phyloP scores from a whole-genome alignment of 2,113 vertebrate species.

The Dolichallabes microphthalmus region DNA sequence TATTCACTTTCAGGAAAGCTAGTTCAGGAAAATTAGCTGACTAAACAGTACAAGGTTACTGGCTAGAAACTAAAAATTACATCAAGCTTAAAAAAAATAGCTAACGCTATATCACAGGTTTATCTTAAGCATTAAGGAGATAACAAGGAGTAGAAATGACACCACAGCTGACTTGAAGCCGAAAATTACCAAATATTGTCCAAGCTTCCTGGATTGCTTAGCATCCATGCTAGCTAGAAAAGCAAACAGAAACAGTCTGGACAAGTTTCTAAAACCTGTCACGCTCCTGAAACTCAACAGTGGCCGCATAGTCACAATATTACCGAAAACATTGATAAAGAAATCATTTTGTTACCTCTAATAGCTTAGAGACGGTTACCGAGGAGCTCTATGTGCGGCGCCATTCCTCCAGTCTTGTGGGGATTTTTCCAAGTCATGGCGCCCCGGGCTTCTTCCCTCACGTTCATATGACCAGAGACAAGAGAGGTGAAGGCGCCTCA shows the following conservation, averaged over 20 bases:
- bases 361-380: conserved; percentile 6
- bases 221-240: conserved; percentile 7
- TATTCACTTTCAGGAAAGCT: not conserved
- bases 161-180: not conserved
- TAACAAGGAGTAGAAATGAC: not conserved
- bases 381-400: conserved; percentile 5
- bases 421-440: conserved; percentile 46
- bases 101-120: not conserved
- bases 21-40: not conserved
- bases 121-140: not conserved
- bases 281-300: not conserved
- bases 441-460: conserved; percentile 49
- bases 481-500: not conserved
- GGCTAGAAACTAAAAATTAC: not conserved
- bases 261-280: not conserved
- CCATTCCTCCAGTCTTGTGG: conserved; percentile 16
- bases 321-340: not conserved
- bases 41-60: not conserved
- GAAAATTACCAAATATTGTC: not conserved
- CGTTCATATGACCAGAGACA: conserved; percentile 63
- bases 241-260: not conserved
- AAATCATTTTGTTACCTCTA: not conserved
- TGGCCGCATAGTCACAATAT: not conserved
- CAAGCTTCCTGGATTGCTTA: conserved; percentile 19
- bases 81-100: not conserved